These are phyloP conservation scores for Sebastes nivosus DNA, from an alignment of 2,797 vertebrate species.

Conservation along the genomic window DNA sequence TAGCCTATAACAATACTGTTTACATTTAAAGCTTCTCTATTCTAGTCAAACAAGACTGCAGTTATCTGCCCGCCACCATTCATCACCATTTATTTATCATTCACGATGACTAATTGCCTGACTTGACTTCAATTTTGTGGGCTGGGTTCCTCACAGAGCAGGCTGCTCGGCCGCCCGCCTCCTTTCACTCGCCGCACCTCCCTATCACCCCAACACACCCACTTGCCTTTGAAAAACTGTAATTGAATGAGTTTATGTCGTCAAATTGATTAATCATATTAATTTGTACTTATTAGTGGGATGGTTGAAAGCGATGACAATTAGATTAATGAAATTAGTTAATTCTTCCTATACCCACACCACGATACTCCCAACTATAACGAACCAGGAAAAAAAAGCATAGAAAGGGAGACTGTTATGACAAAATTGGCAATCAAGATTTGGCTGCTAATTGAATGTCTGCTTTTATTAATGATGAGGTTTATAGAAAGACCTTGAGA, in stretches of 20 bases:
- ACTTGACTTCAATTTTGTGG: conserved; percentile 74
- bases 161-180: conserved; percentile 66
- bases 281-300: conserved; percentile 95
- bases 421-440: conserved; percentile 90
- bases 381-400: conserved; percentile 64
- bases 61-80: conserved; percentile 48
- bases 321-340: conserved; percentile 96
- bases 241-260: conserved; percentile 98
- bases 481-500: conserved; percentile 93
- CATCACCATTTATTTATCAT: conserved; percentile 73
- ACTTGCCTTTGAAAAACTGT: conserved; percentile 91
- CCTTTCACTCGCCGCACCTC: conserved; percentile 51
- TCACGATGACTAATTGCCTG: conserved; percentile 77
- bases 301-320: conserved; percentile 93
- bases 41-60: conserved; percentile 12
- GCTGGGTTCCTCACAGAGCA: conserved; percentile 55
- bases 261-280: conserved; percentile 99
- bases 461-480: conserved; percentile 97
- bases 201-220: conserved; percentile 87
- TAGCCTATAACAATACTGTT: neutral
- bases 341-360: conserved; percentile 71
- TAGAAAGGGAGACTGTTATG: conserved; percentile 81
- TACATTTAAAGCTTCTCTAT: neutral
- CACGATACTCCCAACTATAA: conserved; percentile 74
- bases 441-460: conserved; percentile 94